Conservation (phyloP, 1,140 invertebrate genomes). For the Drosophila lowei region DNA sequence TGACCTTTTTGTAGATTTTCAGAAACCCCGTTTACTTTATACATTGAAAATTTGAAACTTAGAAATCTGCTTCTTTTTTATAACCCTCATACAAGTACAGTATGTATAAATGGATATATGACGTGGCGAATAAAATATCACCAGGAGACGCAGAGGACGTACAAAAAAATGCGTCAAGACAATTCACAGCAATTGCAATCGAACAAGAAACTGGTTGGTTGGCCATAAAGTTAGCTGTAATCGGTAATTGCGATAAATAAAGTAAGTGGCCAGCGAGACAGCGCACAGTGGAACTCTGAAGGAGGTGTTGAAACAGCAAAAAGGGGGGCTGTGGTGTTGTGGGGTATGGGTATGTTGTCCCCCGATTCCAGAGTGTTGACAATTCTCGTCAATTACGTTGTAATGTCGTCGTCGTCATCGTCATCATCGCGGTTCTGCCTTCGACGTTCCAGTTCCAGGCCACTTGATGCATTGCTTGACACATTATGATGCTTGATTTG, state of each 20-base stretch:
- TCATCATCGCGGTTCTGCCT: constrained; percentile 5
- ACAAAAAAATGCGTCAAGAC: constrained; percentile 58
- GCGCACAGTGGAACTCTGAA: background rate
- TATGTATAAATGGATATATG: no score
- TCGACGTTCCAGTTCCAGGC: constrained; percentile 48
- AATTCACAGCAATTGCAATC: constrained; percentile 56
- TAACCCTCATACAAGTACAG: no score
- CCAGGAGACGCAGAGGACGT: constrained; percentile 2
- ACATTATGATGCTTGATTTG: constrained; percentile 81
- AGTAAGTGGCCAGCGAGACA: constrained; percentile 34
- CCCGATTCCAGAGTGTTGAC: constrained; percentile 65
- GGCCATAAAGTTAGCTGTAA: constrained; percentile 57
- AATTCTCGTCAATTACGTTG: constrained; percentile 80
- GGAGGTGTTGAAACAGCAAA: constrained; percentile 16
- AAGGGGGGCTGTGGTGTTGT: constrained; percentile 12
- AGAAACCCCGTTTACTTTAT: no score
- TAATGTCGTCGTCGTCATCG: constrained; percentile 54
- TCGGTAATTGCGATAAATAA: constrained; percentile 69
- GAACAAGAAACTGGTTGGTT: constrained; percentile 41
- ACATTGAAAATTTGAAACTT: no score
- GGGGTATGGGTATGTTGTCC: background rate
- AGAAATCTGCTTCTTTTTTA: no score
- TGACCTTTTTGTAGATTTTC: no score
- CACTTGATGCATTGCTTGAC: constrained; percentile 78
- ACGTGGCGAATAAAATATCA: constrained; percentile 47